Evolutionary conservation across 2,113 vertebrate species (phyloP).

Genomic region (Rhabdornis inornatus): DNA sequence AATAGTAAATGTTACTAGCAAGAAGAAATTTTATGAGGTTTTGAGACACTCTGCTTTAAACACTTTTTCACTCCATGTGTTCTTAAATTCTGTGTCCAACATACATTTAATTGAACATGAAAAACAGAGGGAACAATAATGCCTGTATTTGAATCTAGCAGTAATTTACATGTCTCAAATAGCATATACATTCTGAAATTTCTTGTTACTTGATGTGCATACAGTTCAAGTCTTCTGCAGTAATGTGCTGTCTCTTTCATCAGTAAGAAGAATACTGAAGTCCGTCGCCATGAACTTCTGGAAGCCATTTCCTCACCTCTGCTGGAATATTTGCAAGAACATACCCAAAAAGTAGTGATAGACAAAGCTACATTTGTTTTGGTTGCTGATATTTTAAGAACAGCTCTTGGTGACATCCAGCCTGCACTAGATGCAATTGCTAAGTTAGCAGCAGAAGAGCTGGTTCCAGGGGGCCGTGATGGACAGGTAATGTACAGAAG

Average conservation of each 20-base stretch:
- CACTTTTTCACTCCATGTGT: neutral
- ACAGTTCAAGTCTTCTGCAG: neutral
- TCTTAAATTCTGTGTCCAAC: neutral
- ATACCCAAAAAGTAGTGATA: constrained; percentile 78
- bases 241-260: neutral
- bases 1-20: neutral
- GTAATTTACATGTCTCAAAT: neutral
- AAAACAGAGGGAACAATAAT: neutral
- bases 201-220: neutral
- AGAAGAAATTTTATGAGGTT: neutral
- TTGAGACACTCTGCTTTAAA: neutral
- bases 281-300: constrained; percentile 83
- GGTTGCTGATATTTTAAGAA: constrained; percentile 82
- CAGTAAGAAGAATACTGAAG: constrained; percentile 86
- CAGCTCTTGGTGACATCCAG: constrained; percentile 79
- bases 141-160: neutral
- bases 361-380: constrained; percentile 84
- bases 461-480: constrained; percentile 81
- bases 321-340: constrained; percentile 79
- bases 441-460: constrained; percentile 78
- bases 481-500: constrained; percentile 69
- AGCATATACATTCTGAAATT: neutral
- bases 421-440: constrained; percentile 87
- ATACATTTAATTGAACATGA: neutral
- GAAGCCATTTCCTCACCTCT: constrained; percentile 85